Evolutionary conservation across 2,888 invertebrate species (phyloP).

Genomic region (Junonia oenone): DNA sequence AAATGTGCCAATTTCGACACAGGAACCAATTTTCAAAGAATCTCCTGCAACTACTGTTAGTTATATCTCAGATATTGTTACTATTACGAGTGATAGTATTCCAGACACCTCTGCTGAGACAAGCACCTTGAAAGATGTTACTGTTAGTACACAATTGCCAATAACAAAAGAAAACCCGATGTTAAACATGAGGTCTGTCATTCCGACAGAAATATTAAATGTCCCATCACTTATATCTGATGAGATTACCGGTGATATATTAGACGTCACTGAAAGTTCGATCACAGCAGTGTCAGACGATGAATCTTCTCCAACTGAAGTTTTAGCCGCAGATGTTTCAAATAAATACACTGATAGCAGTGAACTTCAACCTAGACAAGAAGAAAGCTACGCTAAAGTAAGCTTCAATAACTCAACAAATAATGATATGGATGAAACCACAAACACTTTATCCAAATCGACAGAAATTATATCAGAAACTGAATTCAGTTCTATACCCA

Average conservation of each 20-base stretch:
- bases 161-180: slow-evolving; percentile 50
- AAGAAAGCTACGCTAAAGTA: slow-evolving; percentile 18
- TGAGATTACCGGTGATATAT: slow-evolving; percentile 44
- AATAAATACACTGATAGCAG: slow-evolving; percentile 12
- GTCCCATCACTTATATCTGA: slow-evolving; percentile 48
- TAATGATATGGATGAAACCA: slow-evolving; percentile 38
- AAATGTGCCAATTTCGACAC: slow-evolving; percentile 39
- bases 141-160: slow-evolving; percentile 35
- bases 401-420: slow-evolving; percentile 11
- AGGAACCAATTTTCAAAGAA: slow-evolving; percentile 37
- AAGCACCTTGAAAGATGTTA: slow-evolving; percentile 33
- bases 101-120: slow-evolving; percentile 34
- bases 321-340: slow-evolving; percentile 8
- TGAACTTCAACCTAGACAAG: slow-evolving; percentile 6
- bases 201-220: slow-evolving; percentile 58
- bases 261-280: slow-evolving; percentile 38
- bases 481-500: slow-evolving; percentile 64
- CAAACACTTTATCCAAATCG: slow-evolving; percentile 47
- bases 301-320: slow-evolving; percentile 14
- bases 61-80: slow-evolving; percentile 36
- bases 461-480: slow-evolving; percentile 65
- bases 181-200: slow-evolving; percentile 60
- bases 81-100: slow-evolving; percentile 37
- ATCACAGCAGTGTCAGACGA: slow-evolving; percentile 30
- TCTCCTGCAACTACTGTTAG: slow-evolving; percentile 38